These are phyloP conservation scores for Pteropus rufus DNA, from an alignment of 2,797 vertebrate species.

Conservation along the genomic window DNA sequence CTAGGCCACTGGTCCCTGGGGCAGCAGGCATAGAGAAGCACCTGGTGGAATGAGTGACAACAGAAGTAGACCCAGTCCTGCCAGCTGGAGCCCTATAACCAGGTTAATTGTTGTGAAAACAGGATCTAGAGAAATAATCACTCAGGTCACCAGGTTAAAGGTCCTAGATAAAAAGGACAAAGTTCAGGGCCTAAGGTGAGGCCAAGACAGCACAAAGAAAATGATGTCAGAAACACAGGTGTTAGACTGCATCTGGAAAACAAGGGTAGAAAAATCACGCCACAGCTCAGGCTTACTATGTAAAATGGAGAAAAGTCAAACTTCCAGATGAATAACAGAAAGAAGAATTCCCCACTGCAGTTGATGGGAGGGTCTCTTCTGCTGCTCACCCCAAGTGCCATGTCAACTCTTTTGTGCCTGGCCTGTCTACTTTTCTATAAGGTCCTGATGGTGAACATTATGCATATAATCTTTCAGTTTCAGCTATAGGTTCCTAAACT, in stretches of 20 bases:
- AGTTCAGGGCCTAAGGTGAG: conserved; percentile 39
- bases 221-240: conserved; percentile 50
- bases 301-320: not conserved
- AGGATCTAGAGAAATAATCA: conserved; percentile 25
- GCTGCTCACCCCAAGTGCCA: not conserved
- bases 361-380: not conserved
- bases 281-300: not conserved
- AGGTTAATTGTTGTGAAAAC: conserved; percentile 48
- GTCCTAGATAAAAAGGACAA: conserved; percentile 45
- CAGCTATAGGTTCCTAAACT: not conserved
- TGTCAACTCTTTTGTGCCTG: not conserved
- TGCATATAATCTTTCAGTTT: not conserved
- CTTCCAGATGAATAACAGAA: not conserved
- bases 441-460: not conserved
- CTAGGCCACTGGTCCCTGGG: conserved; percentile 44
- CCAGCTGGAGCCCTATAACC: not conserved
- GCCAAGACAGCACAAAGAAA: conserved; percentile 34
- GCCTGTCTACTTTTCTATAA: not conserved
- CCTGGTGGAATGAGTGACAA: not conserved
- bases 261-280: not conserved
- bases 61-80: not conserved
- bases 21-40: not conserved
- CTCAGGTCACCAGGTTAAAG: conserved; percentile 53
- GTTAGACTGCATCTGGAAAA: not conserved
- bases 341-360: not conserved